These are phyloP conservation scores for Trilocha varians DNA, from an alignment of 2,888 invertebrate genomes.

Conservation along the genomic window DNA sequence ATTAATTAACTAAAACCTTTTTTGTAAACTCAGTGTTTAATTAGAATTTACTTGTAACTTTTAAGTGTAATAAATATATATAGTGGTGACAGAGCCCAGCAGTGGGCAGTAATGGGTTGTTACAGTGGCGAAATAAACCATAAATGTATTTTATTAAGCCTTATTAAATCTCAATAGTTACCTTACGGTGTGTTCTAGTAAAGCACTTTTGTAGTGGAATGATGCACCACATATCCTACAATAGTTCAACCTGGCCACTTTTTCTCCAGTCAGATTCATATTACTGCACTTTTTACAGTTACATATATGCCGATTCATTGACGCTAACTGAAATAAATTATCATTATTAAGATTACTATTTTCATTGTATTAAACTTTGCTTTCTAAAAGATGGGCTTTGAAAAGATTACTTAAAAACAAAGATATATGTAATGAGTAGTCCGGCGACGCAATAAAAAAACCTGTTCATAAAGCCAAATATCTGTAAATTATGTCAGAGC, in stretches of 20 bases:
- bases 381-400: too few relatives aligned
- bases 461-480: not conserved
- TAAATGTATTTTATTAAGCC: not conserved
- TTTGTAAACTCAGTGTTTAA: too few relatives aligned
- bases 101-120: too few relatives aligned
- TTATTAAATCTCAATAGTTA: conserved; percentile 17
- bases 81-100: too few relatives aligned
- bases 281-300: conserved; percentile 28
- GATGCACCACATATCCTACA: conserved; percentile 46
- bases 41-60: too few relatives aligned
- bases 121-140: too few relatives aligned
- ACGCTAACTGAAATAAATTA: conserved; percentile 52
- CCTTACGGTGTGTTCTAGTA: conserved; percentile 54
- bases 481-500: too few relatives aligned
- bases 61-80: too few relatives aligned
- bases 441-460: conserved; percentile 6
- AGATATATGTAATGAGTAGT: not conserved
- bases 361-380: too few relatives aligned
- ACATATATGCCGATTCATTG: conserved; percentile 44
- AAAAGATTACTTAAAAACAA: too few relatives aligned
- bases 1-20: too few relatives aligned
- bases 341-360: too few relatives aligned
- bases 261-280: conserved; percentile 18
- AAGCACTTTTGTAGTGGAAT: conserved; percentile 49
- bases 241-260: conserved; percentile 35